Conservation (phyloP, 2,797 vertebrate genomes). For the Notolabrus celidotus region DNA sequence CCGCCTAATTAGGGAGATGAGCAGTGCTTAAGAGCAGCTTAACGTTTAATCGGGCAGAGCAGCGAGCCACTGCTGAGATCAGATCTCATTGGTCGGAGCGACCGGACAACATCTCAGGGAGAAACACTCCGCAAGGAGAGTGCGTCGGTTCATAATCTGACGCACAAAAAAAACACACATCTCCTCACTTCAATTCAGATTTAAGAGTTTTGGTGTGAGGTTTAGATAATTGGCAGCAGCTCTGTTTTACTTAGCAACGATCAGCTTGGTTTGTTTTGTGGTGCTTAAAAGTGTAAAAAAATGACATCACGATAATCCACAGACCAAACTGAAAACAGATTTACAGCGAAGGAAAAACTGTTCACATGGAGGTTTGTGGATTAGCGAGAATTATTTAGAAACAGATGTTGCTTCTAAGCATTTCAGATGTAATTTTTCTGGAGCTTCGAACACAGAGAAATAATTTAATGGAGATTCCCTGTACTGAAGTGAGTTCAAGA, state of each 20-base stretch:
- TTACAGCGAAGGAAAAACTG: constrained; percentile 3
- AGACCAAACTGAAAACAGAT: constrained; percentile 16
- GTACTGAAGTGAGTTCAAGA: constrained; percentile 19
- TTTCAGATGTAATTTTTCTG: constrained; percentile 12
- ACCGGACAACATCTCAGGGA: constrained; percentile 1
- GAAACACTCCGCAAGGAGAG: constrained; percentile 17
- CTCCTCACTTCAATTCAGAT: background rate
- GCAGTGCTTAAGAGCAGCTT: constrained; percentile 77
- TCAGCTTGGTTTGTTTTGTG: constrained; percentile 12
- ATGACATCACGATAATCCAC: constrained; percentile 21
- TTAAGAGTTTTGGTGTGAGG: background rate
- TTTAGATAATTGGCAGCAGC: background rate
- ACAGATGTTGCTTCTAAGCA: constrained; percentile 41
- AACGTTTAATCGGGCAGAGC: constrained; percentile 72
- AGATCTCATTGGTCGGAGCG: constrained; percentile 42
- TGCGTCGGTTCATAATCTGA: constrained; percentile 5
- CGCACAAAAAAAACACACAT: background rate
- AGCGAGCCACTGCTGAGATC: constrained; percentile 35
- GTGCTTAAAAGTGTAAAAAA: constrained; percentile 36
- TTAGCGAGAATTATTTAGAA: constrained; percentile 42
- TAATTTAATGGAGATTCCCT: constrained; percentile 26
- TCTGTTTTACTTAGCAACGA: background rate
- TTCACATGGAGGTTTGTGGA: constrained; percentile 18
- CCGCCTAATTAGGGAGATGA: constrained; percentile 83
- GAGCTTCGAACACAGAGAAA: constrained; percentile 9